phyloP scores from a whole-genome alignment of 2,797 vertebrate genomes.

The Parambassis ranga region DNA sequence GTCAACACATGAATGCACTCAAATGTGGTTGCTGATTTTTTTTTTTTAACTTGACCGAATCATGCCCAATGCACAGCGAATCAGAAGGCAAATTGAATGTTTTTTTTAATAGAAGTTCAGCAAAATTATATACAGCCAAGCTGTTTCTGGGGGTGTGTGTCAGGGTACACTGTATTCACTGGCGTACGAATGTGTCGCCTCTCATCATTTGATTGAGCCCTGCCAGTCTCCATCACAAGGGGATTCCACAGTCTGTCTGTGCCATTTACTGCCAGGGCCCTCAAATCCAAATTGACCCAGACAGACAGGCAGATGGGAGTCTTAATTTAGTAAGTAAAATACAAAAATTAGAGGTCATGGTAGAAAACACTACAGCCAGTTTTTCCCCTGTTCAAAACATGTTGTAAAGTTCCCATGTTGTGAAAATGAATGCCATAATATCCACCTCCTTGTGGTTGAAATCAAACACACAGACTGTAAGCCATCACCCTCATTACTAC shows the following conservation, averaged over 20 bases:
- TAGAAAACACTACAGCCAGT: background rate
- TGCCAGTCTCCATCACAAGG: conserved; percentile 57
- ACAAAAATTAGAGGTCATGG: conserved; percentile 46
- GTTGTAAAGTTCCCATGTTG: conserved; percentile 43
- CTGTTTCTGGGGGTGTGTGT: conserved; percentile 52
- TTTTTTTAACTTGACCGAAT: conserved; percentile 36
- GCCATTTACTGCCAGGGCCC: conserved; percentile 55
- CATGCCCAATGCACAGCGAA: conserved; percentile 55
- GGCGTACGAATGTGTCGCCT: conserved; percentile 63
- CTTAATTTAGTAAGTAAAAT: conserved; percentile 47
- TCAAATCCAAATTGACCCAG: conserved; percentile 63
- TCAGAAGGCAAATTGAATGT: conserved; percentile 55
- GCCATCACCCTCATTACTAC: conserved; percentile 19
- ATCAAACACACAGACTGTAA: background rate
- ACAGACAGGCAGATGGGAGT: conserved; percentile 49
- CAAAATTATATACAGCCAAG: conserved; percentile 70
- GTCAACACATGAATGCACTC: conserved; percentile 30
- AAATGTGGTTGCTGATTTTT: conserved; percentile 33
- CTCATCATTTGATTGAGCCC: conserved; percentile 70
- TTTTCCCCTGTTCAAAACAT: conserved; percentile 8
- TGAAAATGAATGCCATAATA: conserved; percentile 14
- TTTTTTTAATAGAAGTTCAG: conserved; percentile 51
- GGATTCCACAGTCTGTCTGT: conserved; percentile 53
- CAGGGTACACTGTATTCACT: conserved; percentile 62
- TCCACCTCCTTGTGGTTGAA: background rate